A percentile compares a stretch with the other conserved stretches of the same genome.
Conservation (phyloP, 2,797 vertebrate species). For the Microchirus variegatus region DNA sequence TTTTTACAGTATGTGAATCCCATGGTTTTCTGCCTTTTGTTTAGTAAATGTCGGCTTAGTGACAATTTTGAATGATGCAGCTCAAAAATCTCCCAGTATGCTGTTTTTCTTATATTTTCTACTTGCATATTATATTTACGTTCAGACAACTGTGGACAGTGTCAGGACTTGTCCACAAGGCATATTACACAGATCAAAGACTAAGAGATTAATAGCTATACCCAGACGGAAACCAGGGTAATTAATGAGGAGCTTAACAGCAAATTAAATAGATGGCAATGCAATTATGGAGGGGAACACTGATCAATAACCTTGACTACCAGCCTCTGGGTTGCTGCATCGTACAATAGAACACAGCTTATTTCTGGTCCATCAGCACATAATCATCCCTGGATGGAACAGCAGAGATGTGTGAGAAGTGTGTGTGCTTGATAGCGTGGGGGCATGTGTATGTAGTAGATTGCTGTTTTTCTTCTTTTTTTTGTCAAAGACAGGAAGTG, state of each 20-base stretch:
- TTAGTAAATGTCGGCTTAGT: constrained; percentile 39
- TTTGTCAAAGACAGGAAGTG: constrained; percentile 10
- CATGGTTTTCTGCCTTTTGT: constrained; percentile 38
- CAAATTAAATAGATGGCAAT: constrained; percentile 75
- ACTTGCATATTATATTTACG: no score
- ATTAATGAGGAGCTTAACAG: constrained; percentile 72
- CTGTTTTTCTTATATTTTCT: no score
- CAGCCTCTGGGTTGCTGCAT: constrained; percentile 56
- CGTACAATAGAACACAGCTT: constrained; percentile 41
- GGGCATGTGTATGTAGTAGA: constrained; percentile 1
- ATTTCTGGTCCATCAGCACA: constrained; percentile 47
- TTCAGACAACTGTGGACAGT: constrained; percentile 44
- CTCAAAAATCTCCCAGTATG: no score
- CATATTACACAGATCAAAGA: constrained; percentile 74
- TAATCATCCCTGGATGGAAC: constrained; percentile 37
- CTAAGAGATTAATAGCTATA: constrained; percentile 67
- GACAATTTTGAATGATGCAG: no score
- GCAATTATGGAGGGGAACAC: constrained; percentile 71
- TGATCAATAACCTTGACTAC: constrained; percentile 78
- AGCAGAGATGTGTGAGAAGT: constrained; percentile 21
- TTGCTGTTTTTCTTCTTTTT: background rate
- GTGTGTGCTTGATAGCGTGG: background rate
- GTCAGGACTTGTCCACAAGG: constrained; percentile 60
- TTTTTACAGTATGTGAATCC: constrained; percentile 32
- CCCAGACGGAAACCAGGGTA: constrained; percentile 60